Base-by-base conservation (phyloP, 2,888 invertebrate genomes). In the Agonopterix alstromeriana region DNA sequence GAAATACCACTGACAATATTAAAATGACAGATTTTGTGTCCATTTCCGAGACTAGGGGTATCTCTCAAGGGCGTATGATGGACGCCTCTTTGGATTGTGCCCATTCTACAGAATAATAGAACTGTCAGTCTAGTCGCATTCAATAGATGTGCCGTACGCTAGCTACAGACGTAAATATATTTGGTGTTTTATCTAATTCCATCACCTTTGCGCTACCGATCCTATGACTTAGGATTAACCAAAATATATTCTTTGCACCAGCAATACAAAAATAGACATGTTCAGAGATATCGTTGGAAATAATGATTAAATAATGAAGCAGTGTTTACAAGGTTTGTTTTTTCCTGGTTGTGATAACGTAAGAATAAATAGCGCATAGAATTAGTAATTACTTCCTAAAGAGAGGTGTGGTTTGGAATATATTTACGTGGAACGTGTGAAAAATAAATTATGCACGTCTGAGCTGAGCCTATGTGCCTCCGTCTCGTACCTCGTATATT, bases 401-500 rank as follows among this genome's bases (percentile, higher is more conserved):
- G 57, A 53, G 56, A 55, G 53, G 63, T 65, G 64, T 63, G 64
- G 50, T 53, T 48, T 40, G 43, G 65, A 67, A 65, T 68, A 63
- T 52, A 66, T 63, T 58, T 54, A 58, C 49, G 27, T 43, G 52
- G 49, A 44, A 61, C 56, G 60, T 65, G 63, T 63, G 62, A 61
- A 65, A 65, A 63, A 63, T 65, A 63, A 63, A 64, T 65, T 63
- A 68, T 65, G 58, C 62, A 63, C 56, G 56, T 60, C 51, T 56
- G 27, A 5, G 27, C 51, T 56, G 27, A 5, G 27, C 5, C 27
- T 27, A 0, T 7, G 27, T 27, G 27, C 27, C 27, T 27, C 27
- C 5, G 27, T 27, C 27, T 27, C 27, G 27, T 27, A 27, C 27
- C 27, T 27, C 27, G 27, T 27, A 27, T 27, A 27, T 27, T 5